These are phyloP conservation scores for Acropora tenuis DNA, from an alignment of 64 coral and sea anemone genomes.

Conservation along the genomic window DNA sequence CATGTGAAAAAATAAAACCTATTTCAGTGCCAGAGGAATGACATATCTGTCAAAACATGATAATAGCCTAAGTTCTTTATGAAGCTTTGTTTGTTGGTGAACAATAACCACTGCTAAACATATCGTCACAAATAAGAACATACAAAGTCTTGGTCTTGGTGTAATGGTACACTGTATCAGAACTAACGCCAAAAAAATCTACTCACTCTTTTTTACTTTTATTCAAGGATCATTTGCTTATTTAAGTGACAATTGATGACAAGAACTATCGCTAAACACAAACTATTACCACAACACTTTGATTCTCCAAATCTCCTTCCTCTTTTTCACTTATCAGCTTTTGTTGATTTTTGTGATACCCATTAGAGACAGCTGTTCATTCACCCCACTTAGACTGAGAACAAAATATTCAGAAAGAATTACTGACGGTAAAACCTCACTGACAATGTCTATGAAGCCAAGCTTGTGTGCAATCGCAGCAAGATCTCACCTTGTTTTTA, in stretches of 20 bases:
- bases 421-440: neutral
- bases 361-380: neutral
- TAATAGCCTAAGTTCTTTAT: neutral
- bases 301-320: neutral
- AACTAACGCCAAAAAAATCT: neutral
- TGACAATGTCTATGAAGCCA: neutral
- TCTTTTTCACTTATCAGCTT: neutral
- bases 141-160: neutral
- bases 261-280: neutral
- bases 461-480: neutral
- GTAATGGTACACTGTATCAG: neutral
- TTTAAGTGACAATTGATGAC: neutral
- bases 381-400: neutral
- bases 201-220: neutral
- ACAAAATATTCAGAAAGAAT: neutral
- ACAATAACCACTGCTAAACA: neutral
- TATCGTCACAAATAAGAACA: neutral
- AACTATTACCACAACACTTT: neutral
- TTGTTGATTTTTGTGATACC: neutral
- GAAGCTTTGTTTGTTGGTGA: neutral
- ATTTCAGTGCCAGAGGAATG: neutral
- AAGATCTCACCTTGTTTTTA: neutral
- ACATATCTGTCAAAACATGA: neutral
- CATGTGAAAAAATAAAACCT: neutral
- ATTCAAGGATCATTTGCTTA: neutral